Conservation (phyloP, 2,113 vertebrate genomes). For the Chaenogobius annularis region DNA sequence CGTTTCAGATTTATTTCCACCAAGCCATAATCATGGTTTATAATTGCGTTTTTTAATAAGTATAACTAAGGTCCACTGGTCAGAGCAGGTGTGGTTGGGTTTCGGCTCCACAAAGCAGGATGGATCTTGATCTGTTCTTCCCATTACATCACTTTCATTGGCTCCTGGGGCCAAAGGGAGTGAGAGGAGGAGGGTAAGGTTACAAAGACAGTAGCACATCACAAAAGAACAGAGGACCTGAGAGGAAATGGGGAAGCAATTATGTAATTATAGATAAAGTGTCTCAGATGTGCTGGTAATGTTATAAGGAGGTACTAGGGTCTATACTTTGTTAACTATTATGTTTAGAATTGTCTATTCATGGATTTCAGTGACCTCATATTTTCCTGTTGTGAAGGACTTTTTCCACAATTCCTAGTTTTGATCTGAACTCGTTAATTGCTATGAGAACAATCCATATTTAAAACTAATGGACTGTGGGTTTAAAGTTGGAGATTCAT, state of each 20-base stretch:
- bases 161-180: constrained; percentile 38
- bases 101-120: constrained; percentile 37
- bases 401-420: no score
- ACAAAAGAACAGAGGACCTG: not conserved
- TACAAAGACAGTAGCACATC: constrained; percentile 8
- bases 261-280: not conserved
- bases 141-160: constrained; percentile 63
- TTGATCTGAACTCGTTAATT: no score
- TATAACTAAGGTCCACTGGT: constrained; percentile 14
- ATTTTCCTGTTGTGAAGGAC: no score
- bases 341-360: no score
- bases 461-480: no score
- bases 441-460: no score
- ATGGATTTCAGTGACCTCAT: no score
- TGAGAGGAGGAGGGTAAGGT: not conserved
- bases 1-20: constrained; percentile 16
- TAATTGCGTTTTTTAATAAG: constrained; percentile 35
- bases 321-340: not conserved
- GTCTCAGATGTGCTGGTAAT: not conserved
- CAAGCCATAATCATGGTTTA: constrained; percentile 29
- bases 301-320: not conserved
- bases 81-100: constrained; percentile 50
- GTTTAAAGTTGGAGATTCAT: no score
- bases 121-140: constrained; percentile 47
- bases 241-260: not conserved